A percentile compares a stretch with the other conserved stretches of the same genome.
Evolutionary conservation across 2,888 invertebrate genomes (phyloP).

Genomic region (Leptinotarsa rubiginosa): DNA sequence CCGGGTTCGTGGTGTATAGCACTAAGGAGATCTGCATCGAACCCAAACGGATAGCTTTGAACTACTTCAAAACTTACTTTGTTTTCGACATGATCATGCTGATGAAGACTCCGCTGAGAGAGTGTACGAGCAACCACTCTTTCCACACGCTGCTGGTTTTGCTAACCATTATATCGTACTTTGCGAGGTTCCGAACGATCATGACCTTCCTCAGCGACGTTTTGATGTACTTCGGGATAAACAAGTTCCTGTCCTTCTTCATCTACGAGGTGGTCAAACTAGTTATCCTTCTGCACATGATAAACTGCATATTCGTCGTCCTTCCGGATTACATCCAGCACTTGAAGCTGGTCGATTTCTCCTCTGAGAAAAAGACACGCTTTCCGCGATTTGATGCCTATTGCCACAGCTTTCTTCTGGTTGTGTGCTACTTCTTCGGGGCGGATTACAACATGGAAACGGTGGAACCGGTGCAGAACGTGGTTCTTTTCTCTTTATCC

Average conservation of each 20-base stretch:
- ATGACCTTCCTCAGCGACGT: background rate
- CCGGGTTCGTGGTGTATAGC: conserved; percentile 23
- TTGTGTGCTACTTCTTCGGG: conserved; percentile 29
- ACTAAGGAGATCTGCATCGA: conserved; percentile 23
- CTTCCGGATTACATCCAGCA: background rate
- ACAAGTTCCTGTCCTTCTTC: background rate
- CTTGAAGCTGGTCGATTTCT: background rate
- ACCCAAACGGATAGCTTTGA: background rate
- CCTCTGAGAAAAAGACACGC: background rate
- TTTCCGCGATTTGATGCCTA: background rate
- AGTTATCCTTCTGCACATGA: background rate
- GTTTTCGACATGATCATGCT: conserved; percentile 25
- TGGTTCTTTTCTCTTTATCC: conserved; percentile 49
- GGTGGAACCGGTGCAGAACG: conserved; percentile 1
- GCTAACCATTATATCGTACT: background rate
- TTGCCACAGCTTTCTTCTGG: conserved; percentile 5
- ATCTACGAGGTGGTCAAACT: background rate
- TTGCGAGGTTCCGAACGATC: conserved; percentile 6
- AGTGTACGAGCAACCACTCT: background rate
- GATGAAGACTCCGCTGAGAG: background rate
- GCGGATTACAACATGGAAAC: background rate
- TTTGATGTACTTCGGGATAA: background rate
- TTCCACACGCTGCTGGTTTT: background rate
- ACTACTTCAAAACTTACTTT: conserved; percentile 32
- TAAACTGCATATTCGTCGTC: background rate